Percentiles rank a stretch among this genome's conserved stretches.
Evolutionary conservation across 2,797 vertebrate species (phyloP).

Genomic region (Sphenopsis melanotis): DNA sequence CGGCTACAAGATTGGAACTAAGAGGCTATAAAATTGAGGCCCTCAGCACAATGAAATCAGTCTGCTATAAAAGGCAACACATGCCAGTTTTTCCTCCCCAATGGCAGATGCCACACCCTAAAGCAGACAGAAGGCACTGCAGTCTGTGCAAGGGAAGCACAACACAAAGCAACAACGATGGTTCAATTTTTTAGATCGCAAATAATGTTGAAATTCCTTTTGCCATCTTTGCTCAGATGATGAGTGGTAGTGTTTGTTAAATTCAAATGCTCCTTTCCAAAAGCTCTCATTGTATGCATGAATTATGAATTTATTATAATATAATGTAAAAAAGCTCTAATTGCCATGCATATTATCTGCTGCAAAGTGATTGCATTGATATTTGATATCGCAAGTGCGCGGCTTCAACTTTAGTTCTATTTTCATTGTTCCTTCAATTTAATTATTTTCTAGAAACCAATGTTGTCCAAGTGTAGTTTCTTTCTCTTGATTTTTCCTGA

Average conservation of each 20-base stretch:
- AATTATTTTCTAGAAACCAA: background rate
- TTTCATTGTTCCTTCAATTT: constrained; percentile 1
- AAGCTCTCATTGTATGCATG: constrained; percentile 28
- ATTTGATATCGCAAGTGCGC: background rate
- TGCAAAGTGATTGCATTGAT: constrained; percentile 30
- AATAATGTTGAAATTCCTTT: constrained; percentile 51
- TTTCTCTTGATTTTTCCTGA: background rate
- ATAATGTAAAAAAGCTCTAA: constrained; percentile 51
- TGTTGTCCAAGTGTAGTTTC: background rate
- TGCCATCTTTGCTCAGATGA: constrained; percentile 52
- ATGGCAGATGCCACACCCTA: constrained; percentile 78
- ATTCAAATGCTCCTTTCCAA: constrained; percentile 40
- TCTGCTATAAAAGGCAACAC: constrained; percentile 70
- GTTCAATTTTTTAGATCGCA: constrained; percentile 52
- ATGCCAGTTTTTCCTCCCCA: constrained; percentile 72
- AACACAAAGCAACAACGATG: constrained; percentile 70
- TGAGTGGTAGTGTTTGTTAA: constrained; percentile 7
- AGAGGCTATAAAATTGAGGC: constrained; percentile 58
- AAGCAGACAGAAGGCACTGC: constrained; percentile 76
- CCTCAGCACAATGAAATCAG: constrained; percentile 72
- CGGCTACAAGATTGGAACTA: constrained; percentile 49
- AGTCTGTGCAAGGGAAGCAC: constrained; percentile 67
- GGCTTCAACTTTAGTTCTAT: background rate
- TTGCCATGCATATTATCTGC: constrained; percentile 27
- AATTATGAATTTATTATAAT: constrained; percentile 45